Evolutionary conservation across 2,888 invertebrate species (phyloP), one percentile per base, ranked within the genome.

Genomic region (Drosophila hamatofila): DNA sequence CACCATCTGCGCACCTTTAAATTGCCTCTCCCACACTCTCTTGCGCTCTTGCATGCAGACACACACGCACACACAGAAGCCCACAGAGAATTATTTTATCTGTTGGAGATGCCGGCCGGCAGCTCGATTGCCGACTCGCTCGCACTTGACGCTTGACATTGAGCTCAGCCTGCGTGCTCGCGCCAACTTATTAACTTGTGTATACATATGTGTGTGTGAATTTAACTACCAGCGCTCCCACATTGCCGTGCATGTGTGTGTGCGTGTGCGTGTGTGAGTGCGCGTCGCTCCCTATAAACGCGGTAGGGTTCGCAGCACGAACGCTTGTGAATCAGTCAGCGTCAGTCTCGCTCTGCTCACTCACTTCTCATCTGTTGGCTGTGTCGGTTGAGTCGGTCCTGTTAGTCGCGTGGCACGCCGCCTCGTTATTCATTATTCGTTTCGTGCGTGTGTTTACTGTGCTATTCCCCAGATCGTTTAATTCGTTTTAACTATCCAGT

Each of bases 291-390:
- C 66, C 42, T 80, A 83, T 68, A 60, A 80, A 80, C 62, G 49
- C 30, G 52, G 71, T 72, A 79, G 69, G 64, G 62, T 58, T 57
- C 23, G 52, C 57, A 54, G 63, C 55, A 70, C 46, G 54, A 61
- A 55, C 66, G 72, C 75, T 83, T 83, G 78, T 88, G 83, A 89
- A 81, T 88, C 75, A 83, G 89, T 59, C 73, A 37, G 52, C 69
- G 72, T 63, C 46, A 79, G 70, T 39, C 61, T 67, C 59, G 54
- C 48, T 75, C 51, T 49, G 72, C 75, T 78, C 88, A 83, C 82
- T 84, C 77, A 63, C 71, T 72, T 71, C 56, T 75, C 70, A 89
- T 80, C 89, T 68, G 81, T 90, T 78, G 78, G 60, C 69, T 56
- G 78, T 59, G 69, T 72, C 77, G 81, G 84, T 90, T 77, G 75